Percentiles rank a stretch among this genome's conserved stretches.
phyloP scores from a whole-genome alignment of 1,140 invertebrate species.

The Bursaphelenchus mucronatus region DNA sequence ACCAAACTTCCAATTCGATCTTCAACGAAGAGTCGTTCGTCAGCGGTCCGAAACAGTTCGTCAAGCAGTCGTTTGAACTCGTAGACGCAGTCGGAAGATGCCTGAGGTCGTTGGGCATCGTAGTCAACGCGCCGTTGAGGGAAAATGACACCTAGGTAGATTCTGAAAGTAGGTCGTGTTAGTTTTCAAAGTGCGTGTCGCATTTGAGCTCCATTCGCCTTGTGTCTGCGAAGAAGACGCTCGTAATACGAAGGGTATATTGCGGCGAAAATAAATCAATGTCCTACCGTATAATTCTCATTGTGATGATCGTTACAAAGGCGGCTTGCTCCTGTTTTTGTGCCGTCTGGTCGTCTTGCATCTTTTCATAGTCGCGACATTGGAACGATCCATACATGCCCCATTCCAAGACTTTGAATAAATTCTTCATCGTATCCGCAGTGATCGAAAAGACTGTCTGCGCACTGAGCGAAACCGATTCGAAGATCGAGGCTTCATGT shows the following conservation, averaged over 20 bases:
- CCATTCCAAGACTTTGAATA: slow-evolving; percentile 71
- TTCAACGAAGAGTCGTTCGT: slow-evolving; percentile 33
- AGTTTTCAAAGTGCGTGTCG: too few relatives aligned
- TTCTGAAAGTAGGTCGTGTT: slow-evolving; percentile 19
- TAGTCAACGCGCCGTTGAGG: not conserved
- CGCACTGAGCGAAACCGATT: slow-evolving; percentile 9
- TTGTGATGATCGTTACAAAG: slow-evolving; percentile 40
- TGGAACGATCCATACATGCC: slow-evolving; percentile 73
- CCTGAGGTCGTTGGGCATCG: slow-evolving; percentile 1
- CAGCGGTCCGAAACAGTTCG: slow-evolving; percentile 32
- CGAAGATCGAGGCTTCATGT: slow-evolving; percentile 2
- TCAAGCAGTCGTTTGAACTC: slow-evolving; percentile 29
- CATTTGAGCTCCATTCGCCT: too few relatives aligned
- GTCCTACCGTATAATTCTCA: slow-evolving; percentile 38
- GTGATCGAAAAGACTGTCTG: slow-evolving; percentile 48
- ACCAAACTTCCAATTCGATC: slow-evolving; percentile 33
- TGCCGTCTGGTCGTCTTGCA: slow-evolving; percentile 22
- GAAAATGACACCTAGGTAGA: slow-evolving; percentile 41
- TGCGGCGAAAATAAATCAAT: slow-evolving; percentile 8
- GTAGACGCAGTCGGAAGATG: slow-evolving; percentile 16
- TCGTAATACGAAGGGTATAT: too few relatives aligned
- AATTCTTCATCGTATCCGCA: slow-evolving; percentile 68
- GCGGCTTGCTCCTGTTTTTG: slow-evolving; percentile 42
- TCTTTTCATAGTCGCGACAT: slow-evolving; percentile 21
- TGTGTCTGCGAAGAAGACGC: too few relatives aligned